Conservation (phyloP, 2,888 invertebrate genomes). For the Melolontha melolontha region DNA sequence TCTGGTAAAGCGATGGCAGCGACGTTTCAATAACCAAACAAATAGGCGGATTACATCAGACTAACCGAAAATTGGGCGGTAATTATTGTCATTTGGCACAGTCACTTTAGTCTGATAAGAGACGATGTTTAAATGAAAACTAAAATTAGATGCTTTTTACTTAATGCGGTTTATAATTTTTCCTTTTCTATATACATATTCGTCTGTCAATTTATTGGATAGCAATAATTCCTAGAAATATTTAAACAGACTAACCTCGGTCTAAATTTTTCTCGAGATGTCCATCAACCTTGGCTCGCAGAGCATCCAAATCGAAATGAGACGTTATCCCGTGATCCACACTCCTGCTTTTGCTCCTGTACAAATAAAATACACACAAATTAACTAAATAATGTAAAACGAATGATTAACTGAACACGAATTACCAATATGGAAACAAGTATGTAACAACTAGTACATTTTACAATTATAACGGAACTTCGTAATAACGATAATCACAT, state of each 20-base stretch:
- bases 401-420: not conserved
- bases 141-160: too few species aligned
- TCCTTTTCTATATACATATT: not conserved
- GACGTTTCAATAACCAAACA: too few species aligned
- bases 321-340: slow-evolving; percentile 91
- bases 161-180: too few species aligned
- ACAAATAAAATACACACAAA: slow-evolving; percentile 55
- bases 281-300: slow-evolving; percentile 89
- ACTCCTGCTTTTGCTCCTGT: slow-evolving; percentile 91
- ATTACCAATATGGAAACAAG: not conserved
- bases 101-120: too few species aligned
- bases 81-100: too few species aligned
- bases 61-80: too few species aligned
- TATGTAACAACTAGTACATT: not conserved
- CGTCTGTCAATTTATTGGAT: not conserved
- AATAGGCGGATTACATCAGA: too few species aligned
- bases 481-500: slow-evolving; percentile 14
- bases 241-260: slow-evolving; percentile 65
- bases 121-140: too few species aligned
- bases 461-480: slow-evolving; percentile 15
- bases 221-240: not conserved
- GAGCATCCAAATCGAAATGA: slow-evolving; percentile 86
- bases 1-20: too few species aligned
- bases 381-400: not conserved
- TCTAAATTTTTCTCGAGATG: slow-evolving; percentile 82